A percentile compares a stretch with the other conserved stretches of the same genome.
Conservation (phyloP, 2,888 invertebrate species). For the Eupithecia tripunctaria region DNA sequence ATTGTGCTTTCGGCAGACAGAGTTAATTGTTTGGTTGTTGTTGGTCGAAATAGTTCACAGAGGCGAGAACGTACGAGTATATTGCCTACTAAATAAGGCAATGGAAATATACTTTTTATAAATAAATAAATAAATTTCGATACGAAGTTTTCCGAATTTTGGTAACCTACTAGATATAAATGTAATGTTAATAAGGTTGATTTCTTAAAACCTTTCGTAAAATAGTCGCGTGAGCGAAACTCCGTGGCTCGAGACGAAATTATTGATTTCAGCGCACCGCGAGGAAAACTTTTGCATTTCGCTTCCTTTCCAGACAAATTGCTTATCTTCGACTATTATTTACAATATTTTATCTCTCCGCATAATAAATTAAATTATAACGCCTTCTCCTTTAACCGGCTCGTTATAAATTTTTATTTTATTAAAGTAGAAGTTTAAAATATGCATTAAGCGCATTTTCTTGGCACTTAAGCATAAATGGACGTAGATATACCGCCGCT, state of each 20-base stretch:
- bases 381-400: slow-evolving; percentile 13
- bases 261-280: slow-evolving; percentile 77
- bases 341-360: slow-evolving; percentile 25
- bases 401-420: slow-evolving; percentile 17
- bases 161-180: not conserved
- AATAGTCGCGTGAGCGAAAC: slow-evolving; percentile 41
- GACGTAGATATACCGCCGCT: slow-evolving; percentile 26
- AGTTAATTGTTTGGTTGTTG: not conserved
- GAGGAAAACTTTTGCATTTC: slow-evolving; percentile 72
- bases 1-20: not conserved
- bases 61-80: not conserved
- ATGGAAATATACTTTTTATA: too few relatives aligned
- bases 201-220: not conserved
- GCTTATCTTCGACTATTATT: slow-evolving; percentile 61
- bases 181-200: not conserved
- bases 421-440: slow-evolving; percentile 36
- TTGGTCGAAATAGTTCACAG: not conserved
- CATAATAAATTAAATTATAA: slow-evolving; percentile 20
- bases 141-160: not conserved
- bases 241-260: slow-evolving; percentile 66
- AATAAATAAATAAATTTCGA: too few relatives aligned
- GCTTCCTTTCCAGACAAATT: slow-evolving; percentile 66
- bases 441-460: slow-evolving; percentile 44
- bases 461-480: slow-evolving; percentile 42
- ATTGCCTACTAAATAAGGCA: too few relatives aligned